Percentiles rank a stretch among this genome's conserved stretches.
Conservation (phyloP, 2,113 vertebrate genomes). For the Rhinichthys klamathensis region DNA sequence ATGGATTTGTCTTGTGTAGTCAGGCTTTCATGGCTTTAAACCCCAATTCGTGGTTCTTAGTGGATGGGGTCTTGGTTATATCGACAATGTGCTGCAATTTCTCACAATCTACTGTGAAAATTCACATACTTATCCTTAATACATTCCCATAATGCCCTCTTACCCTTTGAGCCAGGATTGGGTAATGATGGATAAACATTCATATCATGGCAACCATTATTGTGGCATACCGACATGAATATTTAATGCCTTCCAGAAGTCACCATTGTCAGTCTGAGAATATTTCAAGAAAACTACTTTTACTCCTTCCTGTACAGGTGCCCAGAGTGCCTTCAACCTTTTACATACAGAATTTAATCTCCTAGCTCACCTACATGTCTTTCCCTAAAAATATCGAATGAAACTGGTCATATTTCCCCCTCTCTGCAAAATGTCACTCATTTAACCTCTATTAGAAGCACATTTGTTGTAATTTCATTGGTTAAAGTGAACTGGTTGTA, state of each 20-base stretch:
- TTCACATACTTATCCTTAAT: constrained; percentile 40
- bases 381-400: not conserved
- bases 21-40: constrained; percentile 23
- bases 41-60: not conserved
- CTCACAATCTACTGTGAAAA: constrained; percentile 52
- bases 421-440: not conserved
- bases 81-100: constrained; percentile 48
- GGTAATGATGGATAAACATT: not conserved
- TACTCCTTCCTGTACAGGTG: constrained; percentile 69
- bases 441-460: constrained; percentile 30
- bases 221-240: constrained; percentile 37
- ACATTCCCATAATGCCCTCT: constrained; percentile 37
- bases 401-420: constrained; percentile 6
- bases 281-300: constrained; percentile 11
- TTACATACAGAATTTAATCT: constrained; percentile 39
- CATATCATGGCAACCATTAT: constrained; percentile 40
- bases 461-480: constrained; percentile 38
- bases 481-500: constrained; percentile 41
- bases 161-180: constrained; percentile 36
- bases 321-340: constrained; percentile 77
- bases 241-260: constrained; percentile 46
- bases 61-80: constrained; percentile 9
- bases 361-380: constrained; percentile 3
- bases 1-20: constrained; percentile 31
- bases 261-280: constrained; percentile 16